Evolutionary conservation across 2,113 vertebrate species (phyloP), one percentile per base, ranked within the genome.

Genomic region (Romanogobio albipinnatus): DNA sequence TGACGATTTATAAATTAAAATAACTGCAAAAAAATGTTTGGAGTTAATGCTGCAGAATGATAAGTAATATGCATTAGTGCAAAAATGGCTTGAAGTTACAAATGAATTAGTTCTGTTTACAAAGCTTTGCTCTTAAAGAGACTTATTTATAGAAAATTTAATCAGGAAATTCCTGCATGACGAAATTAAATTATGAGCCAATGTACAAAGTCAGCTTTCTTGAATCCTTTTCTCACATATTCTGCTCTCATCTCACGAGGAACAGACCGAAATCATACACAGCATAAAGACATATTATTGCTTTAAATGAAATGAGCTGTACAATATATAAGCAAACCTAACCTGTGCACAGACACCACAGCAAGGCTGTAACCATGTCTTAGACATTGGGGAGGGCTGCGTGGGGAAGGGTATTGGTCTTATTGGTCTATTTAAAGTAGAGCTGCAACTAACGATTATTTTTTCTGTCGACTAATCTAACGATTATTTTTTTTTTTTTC

Each of bases 1-100:
- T 85, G 79, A 89, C 88, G 92, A 87, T 90, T 92, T 92, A 77
- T 64, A 84, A 84, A 87, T 33, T n/a, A 87, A 84, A 84, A 87
- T 24, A 39, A 88, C 85, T 82, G 83, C 86, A 5, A 89, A 81
- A 81, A 89, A 89, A 86, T 45, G 80, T 87, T 77, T 83, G 39
- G n/a, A 76, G 74, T 61, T 84, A 74, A 66, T 56, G 78, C 70
- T 45, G 15, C 56, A 47, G 51, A 84, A 70, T 81, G 82, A 84
- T 84, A 79, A 87, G 76, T 84, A 74, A 83, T 49, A 61, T 71
- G 74, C 49, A 68, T 84, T 80, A 87, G 70, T 43, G 74, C 82
- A 61, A 61, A 78, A 45, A 76, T 53, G 64, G 64, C 82, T 84
- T 84, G 26, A 84, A 84, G 81, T 86, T 75, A 86, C 36, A 78